A percentile compares a stretch with the other conserved stretches of the same genome.
These are phyloP conservation scores for Antheraea assamensis DNA, from an alignment of 2,888 invertebrate genomes.

Conservation along the genomic window DNA sequence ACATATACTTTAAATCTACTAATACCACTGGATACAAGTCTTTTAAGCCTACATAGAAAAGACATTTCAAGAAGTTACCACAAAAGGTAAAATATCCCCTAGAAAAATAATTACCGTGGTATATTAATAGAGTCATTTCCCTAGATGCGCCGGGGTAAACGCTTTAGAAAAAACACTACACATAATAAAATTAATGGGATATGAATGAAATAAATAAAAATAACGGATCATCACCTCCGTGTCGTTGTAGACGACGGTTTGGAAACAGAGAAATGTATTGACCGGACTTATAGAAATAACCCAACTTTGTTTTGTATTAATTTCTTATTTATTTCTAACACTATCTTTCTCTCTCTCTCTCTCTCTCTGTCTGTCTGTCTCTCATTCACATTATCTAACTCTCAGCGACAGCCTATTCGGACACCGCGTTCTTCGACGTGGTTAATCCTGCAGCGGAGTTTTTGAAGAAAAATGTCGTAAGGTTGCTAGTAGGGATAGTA, in stretches of 20 bases:
- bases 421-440: background rate
- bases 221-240: conserved; percentile 56
- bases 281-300: conserved; percentile 9
- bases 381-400: too few species aligned
- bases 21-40: too few species aligned
- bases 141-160: conserved; percentile 17
- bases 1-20: too few species aligned
- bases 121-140: conserved; percentile 74
- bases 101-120: conserved; percentile 15
- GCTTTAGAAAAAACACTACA: conserved; percentile 29
- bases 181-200: conserved; percentile 63
- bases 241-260: conserved; percentile 46
- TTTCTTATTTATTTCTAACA: too few species aligned
- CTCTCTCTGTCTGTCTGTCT: too few species aligned
- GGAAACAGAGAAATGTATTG: conserved; percentile 35
- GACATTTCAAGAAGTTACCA: background rate
- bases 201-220: conserved; percentile 69
- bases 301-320: too few species aligned
- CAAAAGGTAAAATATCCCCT: background rate
- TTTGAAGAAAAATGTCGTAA: too few species aligned
- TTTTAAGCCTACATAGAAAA: background rate
- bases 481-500: too few species aligned
- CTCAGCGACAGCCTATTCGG: background rate
- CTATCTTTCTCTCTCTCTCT: too few species aligned
- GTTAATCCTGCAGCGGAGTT: too few species aligned